Evolutionary conservation across 2,888 invertebrate species (phyloP).

Genomic region (Andricus quercusramuli): DNA sequence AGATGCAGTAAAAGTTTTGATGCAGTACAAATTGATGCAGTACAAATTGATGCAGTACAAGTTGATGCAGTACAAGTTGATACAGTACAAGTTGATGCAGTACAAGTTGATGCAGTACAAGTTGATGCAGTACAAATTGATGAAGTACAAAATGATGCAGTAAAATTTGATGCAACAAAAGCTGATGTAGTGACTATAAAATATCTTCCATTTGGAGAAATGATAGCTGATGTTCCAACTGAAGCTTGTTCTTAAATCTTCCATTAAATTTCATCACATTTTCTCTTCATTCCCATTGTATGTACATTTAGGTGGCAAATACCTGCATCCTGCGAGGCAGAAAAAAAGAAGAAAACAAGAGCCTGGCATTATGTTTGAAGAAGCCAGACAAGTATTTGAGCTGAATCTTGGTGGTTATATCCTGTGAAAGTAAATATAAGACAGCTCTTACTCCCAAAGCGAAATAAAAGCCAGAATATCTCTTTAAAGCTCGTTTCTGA

Average conservation of each 20-base stretch:
- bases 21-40: too few species aligned
- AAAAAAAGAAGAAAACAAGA: neutral
- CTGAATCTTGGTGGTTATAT: neutral
- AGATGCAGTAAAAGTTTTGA: too few species aligned
- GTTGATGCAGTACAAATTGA: too few species aligned
- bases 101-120: too few species aligned
- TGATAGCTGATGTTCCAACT: too few species aligned
- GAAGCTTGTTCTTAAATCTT: neutral
- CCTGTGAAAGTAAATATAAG: neutral
- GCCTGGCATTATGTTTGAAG: neutral
- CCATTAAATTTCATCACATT: neutral
- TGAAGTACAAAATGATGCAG: too few species aligned
- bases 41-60: too few species aligned
- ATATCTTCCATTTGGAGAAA: too few species aligned
- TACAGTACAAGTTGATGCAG: too few species aligned
- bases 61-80: too few species aligned
- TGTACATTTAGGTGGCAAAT: neutral
- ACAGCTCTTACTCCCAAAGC: neutral
- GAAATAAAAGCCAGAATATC: neutral
- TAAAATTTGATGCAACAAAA: too few species aligned
- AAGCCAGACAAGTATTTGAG: neutral
- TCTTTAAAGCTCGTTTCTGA: constrained; percentile 6
- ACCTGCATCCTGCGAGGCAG: neutral
- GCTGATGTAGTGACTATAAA: too few species aligned
- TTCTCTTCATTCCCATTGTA: neutral